Evolutionary conservation across 2,888 invertebrate genomes (phyloP).

Genomic region (Thecophora atra): DNA sequence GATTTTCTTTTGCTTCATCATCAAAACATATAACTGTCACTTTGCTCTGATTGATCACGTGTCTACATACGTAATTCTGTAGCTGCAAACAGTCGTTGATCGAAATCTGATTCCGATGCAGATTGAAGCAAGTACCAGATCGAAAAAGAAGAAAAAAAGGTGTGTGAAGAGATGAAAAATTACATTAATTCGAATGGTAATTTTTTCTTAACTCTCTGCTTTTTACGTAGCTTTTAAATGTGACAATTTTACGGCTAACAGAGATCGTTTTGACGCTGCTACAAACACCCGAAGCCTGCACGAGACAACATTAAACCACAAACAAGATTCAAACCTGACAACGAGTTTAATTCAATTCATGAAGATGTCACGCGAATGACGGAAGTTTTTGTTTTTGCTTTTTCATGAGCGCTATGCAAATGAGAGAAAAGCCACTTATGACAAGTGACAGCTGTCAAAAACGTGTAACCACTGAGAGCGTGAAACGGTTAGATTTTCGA

Average conservation of each 20-base stretch:
- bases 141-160: too few relatives aligned
- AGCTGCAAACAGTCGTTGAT: background rate
- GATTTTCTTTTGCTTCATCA: too few relatives aligned
- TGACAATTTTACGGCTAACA: background rate
- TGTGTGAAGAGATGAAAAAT: too few relatives aligned
- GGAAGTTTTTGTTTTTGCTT: constrained; percentile 26
- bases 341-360: constrained; percentile 14
- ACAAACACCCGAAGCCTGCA: too few relatives aligned
- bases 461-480: background rate
- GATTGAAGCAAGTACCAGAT: background rate
- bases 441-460: constrained; percentile 3
- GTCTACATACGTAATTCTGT: background rate
- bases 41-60: background rate
- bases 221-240: background rate
- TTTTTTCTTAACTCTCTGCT: too few relatives aligned
- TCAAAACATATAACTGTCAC: background rate
- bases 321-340: background rate
- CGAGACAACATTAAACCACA: background rate
- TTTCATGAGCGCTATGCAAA: background rate
- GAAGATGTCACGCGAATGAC: constrained; percentile 36
- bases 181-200: too few relatives aligned
- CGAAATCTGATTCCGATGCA: background rate
- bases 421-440: background rate
- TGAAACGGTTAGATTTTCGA: background rate
- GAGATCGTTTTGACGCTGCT: too few relatives aligned